Base-by-base conservation (phyloP, 2,888 invertebrate genomes). In the Ophion obscuratus region DNA sequence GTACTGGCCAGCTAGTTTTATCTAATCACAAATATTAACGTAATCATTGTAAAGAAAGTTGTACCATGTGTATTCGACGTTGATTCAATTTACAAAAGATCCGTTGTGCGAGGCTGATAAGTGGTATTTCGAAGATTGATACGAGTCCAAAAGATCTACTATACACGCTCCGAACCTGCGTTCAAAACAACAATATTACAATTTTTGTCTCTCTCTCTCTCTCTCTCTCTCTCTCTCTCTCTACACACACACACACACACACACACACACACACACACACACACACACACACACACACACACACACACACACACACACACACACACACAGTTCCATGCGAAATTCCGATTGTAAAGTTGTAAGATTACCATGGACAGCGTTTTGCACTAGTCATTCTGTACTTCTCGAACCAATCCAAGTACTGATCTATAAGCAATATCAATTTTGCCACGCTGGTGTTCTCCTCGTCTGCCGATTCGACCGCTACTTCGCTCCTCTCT, bases 351-450 rank as follows among this genome's bases (percentile, higher is more conserved):
- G 9, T 1, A 61, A 59, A 67, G 11, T 57, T 17, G 61, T 40
- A 14, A 40, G 40, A 66, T 76, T 80, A 88, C 87, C 87, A 88
- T 27, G 83, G 80, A 67, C 80, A 84, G 27, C 78, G 67, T 75
- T 85, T 83, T 59, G 85, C 87, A 61, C 31, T 75, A 77, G 57
- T 66, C 70, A 88, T 74, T 62, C 85, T 76, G 83, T 75, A 81
- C 36, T 24, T 79, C 74, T 88, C 87, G 76, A 88, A 88, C 87
- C 87, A 88, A 73, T 86, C 81, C 44, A 88, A 80, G 44, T 88
- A 88, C 53, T 83, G 87, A 85, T 88, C 87, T n/a, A 88, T 87
- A 2, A 88, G 79, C 62, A 88, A 64, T 59, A 88, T 68, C 75
- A 88, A 79, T 87, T 83, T 85, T 2, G 87, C 87, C 11, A 87